These are phyloP conservation scores for Mythimna impura DNA, from an alignment of 2,888 invertebrate genomes.

Conservation along the genomic window DNA sequence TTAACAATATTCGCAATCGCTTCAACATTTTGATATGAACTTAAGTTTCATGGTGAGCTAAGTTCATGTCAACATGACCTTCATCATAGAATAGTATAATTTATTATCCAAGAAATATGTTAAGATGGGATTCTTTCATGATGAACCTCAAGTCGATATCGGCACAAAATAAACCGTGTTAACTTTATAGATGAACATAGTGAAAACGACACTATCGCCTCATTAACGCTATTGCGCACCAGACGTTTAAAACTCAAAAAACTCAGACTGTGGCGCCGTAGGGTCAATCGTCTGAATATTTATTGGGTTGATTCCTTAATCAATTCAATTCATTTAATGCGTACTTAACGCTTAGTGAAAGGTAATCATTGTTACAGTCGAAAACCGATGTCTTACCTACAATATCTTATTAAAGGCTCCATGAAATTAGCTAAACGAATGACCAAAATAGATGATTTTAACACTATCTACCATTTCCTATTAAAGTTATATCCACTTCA, in stretches of 20 bases:
- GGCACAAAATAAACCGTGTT: slow-evolving; percentile 3
- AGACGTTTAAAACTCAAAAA: slow-evolving; percentile 67
- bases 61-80: no score
- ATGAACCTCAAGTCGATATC: neutral
- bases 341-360: slow-evolving; percentile 53
- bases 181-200: slow-evolving; percentile 7
- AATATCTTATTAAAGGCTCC: neutral
- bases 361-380: slow-evolving; percentile 34
- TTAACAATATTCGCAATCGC: neutral
- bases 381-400: slow-evolving; percentile 7
- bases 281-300: slow-evolving; percentile 81
- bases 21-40: neutral
- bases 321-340: slow-evolving; percentile 74
- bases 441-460: neutral
- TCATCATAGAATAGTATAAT: no score
- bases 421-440: neutral
- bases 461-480: no score
- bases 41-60: neutral
- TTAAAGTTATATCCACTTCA: no score
- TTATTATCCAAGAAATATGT: no score
- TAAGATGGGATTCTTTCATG: no score
- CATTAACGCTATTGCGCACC: slow-evolving; percentile 70
- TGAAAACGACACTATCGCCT: slow-evolving; percentile 29
- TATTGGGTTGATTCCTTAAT: slow-evolving; percentile 77
- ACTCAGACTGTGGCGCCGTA: slow-evolving; percentile 65